phyloP scores from a whole-genome alignment of 2,797 vertebrate genomes.

The Pangasius sanitwongsei region DNA sequence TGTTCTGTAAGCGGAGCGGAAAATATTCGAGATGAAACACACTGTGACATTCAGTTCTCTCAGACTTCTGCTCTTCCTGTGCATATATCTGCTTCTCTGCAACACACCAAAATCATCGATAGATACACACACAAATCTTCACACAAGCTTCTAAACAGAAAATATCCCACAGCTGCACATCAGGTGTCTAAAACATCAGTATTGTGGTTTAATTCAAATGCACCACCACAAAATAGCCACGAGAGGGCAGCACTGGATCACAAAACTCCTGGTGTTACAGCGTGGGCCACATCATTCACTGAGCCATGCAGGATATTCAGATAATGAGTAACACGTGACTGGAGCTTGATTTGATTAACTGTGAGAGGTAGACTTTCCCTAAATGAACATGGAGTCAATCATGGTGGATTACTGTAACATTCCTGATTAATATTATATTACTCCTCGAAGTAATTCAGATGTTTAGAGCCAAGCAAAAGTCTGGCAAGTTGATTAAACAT shows the following conservation, averaged over 20 bases:
- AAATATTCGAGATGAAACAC: not conserved
- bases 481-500: not conserved
- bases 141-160: not conserved
- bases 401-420: not conserved
- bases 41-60: not conserved
- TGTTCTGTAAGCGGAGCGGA: not conserved
- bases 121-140: not conserved
- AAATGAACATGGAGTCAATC: not conserved
- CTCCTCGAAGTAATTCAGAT: not conserved
- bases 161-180: not conserved
- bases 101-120: not conserved
- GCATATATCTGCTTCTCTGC: not conserved
- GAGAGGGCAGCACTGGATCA: conserved; percentile 55
- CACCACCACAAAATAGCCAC: conserved; percentile 25
- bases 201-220: not conserved
- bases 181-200: not conserved
- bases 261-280: not conserved
- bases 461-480: not conserved
- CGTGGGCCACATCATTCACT: not conserved
- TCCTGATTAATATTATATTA: not conserved
- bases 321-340: not conserved
- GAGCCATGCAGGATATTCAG: no score
- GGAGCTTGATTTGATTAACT: not conserved
- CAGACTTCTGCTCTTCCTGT: not conserved
- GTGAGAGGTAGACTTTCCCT: not conserved